phyloP scores from a whole-genome alignment of 2,797 vertebrate genomes.

The Acanthurus lineatus region DNA sequence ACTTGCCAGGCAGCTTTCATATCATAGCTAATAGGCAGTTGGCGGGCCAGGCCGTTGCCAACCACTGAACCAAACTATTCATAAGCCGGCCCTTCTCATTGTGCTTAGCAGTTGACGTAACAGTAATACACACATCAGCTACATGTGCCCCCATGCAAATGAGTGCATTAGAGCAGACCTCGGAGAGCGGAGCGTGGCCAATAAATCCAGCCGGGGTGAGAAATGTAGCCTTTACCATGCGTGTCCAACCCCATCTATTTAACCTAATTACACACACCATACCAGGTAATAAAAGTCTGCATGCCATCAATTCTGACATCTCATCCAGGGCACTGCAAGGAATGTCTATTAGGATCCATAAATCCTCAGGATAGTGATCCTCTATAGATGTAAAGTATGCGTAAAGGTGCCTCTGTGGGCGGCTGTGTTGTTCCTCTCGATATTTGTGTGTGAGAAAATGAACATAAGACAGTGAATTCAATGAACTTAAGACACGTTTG shows the following conservation, averaged over 20 bases:
- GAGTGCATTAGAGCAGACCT: slow-evolving; percentile 82
- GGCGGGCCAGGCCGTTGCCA: slow-evolving; percentile 75
- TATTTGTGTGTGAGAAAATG: slow-evolving; percentile 35
- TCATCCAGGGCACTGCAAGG: slow-evolving; percentile 77
- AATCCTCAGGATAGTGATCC: slow-evolving; percentile 76
- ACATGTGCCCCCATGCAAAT: slow-evolving; percentile 84
- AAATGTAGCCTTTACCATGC: slow-evolving; percentile 85
- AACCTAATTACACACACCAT: slow-evolving; percentile 88
- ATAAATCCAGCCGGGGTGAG: slow-evolving; percentile 85
- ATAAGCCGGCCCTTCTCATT: slow-evolving; percentile 77
- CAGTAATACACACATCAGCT: slow-evolving; percentile 82
- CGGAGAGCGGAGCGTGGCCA: slow-evolving; percentile 80
- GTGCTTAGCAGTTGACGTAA: slow-evolving; percentile 76
- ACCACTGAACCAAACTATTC: slow-evolving; percentile 78
- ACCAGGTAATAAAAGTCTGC: slow-evolving; percentile 87
- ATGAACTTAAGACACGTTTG: slow-evolving; percentile 21
- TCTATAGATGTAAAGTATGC: slow-evolving; percentile 65
- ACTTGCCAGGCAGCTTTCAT: slow-evolving; percentile 82
- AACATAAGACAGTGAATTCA: slow-evolving; percentile 30
- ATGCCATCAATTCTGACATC: slow-evolving; percentile 87
- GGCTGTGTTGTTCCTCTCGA: slow-evolving; percentile 32
- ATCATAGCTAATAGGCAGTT: slow-evolving; percentile 84
- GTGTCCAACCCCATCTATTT: slow-evolving; percentile 87
- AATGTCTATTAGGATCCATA: slow-evolving; percentile 83
- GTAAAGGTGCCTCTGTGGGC: slow-evolving; percentile 64